A percentile compares a stretch with the other conserved stretches of the same genome.
Conservation (phyloP, 23 tunicate genomes). For the Trididemnum nubilum region DNA sequence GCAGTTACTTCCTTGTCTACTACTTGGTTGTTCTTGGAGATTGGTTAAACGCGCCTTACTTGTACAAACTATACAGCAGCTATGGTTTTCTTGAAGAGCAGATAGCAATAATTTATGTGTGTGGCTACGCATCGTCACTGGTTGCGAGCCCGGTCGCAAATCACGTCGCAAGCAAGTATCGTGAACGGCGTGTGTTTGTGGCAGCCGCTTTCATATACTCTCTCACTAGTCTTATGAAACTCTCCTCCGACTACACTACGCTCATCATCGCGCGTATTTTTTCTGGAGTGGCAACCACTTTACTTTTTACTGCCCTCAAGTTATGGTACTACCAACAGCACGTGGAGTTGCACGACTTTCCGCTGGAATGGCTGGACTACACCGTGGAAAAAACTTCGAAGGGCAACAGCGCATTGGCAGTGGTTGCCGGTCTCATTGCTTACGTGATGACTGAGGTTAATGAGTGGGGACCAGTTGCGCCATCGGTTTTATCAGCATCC, state of each 20-base stretch:
- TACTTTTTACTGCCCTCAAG: slow-evolving; percentile 80
- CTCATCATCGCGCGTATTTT: slow-evolving; percentile 68
- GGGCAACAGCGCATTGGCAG: slow-evolving; percentile 63
- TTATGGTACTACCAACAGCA: slow-evolving; percentile 72
- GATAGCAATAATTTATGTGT: slow-evolving; percentile 88
- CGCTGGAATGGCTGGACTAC: slow-evolving; percentile 84
- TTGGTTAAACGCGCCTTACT: slow-evolving; percentile 98
- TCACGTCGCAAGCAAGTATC: slow-evolving; percentile 43
- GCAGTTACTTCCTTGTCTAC: slow-evolving; percentile 57
- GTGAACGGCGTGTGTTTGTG: slow-evolving; percentile 26
- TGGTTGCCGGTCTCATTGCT: slow-evolving; percentile 78
- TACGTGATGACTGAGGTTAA: slow-evolving; percentile 76
- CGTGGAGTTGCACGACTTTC: slow-evolving; percentile 68
- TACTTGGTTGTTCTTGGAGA: slow-evolving; percentile 76
- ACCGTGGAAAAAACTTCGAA: slow-evolving; percentile 62
- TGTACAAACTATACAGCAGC: slow-evolving; percentile 70
- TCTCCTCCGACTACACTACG: slow-evolving; percentile 72
- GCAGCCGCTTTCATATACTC: slow-evolving; percentile 56
- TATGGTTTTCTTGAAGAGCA: slow-evolving; percentile 95
- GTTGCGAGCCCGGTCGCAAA: slow-evolving; percentile 49
- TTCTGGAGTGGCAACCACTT: slow-evolving; percentile 65
- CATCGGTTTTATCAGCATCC: slow-evolving; percentile 75
- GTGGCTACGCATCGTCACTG: slow-evolving; percentile 76
- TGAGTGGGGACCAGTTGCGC: slow-evolving; percentile 83
- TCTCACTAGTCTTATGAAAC: slow-evolving; percentile 66